Conservation (phyloP, 2,888 invertebrate genomes). For the Balanococcus diminutus region DNA sequence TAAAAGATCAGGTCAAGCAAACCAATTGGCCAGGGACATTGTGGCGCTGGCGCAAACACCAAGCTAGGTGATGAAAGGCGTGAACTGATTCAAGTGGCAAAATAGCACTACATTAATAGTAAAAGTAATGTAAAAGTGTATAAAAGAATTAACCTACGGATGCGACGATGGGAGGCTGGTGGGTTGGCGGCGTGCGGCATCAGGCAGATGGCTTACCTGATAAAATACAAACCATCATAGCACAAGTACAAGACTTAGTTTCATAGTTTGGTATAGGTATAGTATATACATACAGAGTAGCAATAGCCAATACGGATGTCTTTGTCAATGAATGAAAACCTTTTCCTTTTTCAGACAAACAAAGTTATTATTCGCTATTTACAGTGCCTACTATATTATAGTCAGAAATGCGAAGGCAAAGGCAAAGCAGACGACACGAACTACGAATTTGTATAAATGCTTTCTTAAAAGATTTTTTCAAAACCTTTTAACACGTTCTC, state of each 20-base stretch:
- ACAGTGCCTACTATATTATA: too few relatives aligned
- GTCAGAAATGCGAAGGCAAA: background rate
- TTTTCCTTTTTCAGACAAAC: constrained; percentile 23
- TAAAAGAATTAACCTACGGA: constrained; percentile 8
- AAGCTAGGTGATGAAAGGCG: constrained; percentile 2
- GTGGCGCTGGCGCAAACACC: too few relatives aligned
- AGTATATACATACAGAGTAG: background rate
- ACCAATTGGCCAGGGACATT: too few relatives aligned
- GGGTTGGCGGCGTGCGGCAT: background rate
- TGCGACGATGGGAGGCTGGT: background rate
- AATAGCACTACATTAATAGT: constrained; percentile 10
- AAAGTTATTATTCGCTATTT: constrained; percentile 51
- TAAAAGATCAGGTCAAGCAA: too few relatives aligned
- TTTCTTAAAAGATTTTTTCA: constrained; percentile 1
- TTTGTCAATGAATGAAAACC: background rate
- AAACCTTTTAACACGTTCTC: background rate
- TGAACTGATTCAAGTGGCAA: constrained; percentile 48
- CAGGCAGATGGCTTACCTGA: constrained; percentile 37
- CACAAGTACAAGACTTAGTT: background rate
- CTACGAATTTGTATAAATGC: background rate
- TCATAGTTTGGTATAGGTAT: background rate
- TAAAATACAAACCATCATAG: background rate
- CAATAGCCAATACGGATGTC: background rate
- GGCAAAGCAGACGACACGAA: background rate
- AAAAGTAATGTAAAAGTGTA: background rate